Conservation (phyloP, 2,797 vertebrate genomes). For the Decapterus maruadsi region DNA sequence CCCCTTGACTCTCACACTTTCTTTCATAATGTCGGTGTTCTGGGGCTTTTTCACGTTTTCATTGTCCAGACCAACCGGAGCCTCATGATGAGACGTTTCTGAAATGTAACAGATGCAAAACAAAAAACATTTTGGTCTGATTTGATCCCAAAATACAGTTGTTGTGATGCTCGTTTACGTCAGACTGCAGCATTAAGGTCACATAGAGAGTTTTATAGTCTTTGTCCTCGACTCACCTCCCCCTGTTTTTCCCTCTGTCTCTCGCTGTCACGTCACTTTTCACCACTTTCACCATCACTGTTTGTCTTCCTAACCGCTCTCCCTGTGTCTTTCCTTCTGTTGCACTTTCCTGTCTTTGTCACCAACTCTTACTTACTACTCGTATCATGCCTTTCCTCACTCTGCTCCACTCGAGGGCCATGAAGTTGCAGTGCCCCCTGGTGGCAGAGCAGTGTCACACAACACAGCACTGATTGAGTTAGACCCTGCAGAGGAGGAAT, state of each 20-base stretch:
- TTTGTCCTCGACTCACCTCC: conserved; percentile 7
- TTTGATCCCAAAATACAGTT: too few relatives aligned
- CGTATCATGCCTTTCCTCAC: neutral
- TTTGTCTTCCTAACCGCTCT: conserved; percentile 27
- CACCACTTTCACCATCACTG: neutral
- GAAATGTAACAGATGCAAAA: too few relatives aligned
- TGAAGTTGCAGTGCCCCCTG: conserved; percentile 82
- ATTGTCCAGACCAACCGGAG: too few relatives aligned
- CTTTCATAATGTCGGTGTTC: conserved; percentile 21
- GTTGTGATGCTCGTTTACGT: too few relatives aligned
- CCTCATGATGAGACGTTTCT: too few relatives aligned
- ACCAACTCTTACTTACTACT: conserved; percentile 42
- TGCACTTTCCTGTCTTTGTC: conserved; percentile 56
- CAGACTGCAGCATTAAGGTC: too few relatives aligned
- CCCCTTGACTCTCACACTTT: conserved; percentile 47
- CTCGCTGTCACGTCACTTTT: neutral
- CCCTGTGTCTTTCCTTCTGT: conserved; percentile 25
- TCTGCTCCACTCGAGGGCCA: conserved; percentile 13
- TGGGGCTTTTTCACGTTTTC: conserved; percentile 50
- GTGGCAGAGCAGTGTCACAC: conserved; percentile 37
- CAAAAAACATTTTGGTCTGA: too few relatives aligned
- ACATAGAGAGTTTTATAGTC: neutral
- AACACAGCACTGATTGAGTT: neutral
- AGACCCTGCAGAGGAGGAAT: neutral
- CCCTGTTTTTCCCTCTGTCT: neutral